Base-by-base conservation (phyloP, 2,113 vertebrate species). In the Rhodinocichla rosea region DNA sequence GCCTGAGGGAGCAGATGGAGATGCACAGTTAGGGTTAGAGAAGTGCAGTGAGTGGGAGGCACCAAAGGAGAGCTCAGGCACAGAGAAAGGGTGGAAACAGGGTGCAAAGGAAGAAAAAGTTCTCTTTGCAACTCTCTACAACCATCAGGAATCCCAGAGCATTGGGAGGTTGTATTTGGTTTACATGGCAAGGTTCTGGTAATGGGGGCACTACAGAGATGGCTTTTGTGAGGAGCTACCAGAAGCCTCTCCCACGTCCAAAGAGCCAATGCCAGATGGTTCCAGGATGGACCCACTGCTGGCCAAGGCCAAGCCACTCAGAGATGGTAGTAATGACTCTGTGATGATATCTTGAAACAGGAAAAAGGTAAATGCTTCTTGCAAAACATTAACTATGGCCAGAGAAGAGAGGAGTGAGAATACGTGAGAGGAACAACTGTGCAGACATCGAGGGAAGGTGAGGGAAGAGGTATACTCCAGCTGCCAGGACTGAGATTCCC, bases 241-340 rank as follows among this genome's bases (percentile, higher is more conserved):
- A 75, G 62, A 47, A 76, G 5, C 21, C 15, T 47, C 26, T 45
- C 22, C 18, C 55, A 20, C 4, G 1, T 37, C 40, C 17, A 15
- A 9, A 83, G 22, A 77, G 56, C 12, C 63, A 69, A 28, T 77
- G 7, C 40, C 40, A 55, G 55, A 12, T 3, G 2, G 35, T 11
- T 40, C 35, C 30, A 35, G 79, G 24, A 23, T 7, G 3, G 39
- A 69, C 4, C 20, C 0, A 0, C 55, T 0, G 2, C 63, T 42
- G 49, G 26, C n/a, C 71, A 63, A 49, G 37, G n/a, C 17, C 2
- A 7, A 83, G 40, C 18, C 15, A 32, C 30, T 40, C 70, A 69
- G 55, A 55, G 26, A 27, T 47, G 7, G 20, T 16, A 76, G 45
- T 23, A 76, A 49, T 32, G 32, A 22, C 17, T 13, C 17, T 23